phyloP scores from a whole-genome alignment of 2,113 vertebrate species.

The Romanogobio albipinnatus region DNA sequence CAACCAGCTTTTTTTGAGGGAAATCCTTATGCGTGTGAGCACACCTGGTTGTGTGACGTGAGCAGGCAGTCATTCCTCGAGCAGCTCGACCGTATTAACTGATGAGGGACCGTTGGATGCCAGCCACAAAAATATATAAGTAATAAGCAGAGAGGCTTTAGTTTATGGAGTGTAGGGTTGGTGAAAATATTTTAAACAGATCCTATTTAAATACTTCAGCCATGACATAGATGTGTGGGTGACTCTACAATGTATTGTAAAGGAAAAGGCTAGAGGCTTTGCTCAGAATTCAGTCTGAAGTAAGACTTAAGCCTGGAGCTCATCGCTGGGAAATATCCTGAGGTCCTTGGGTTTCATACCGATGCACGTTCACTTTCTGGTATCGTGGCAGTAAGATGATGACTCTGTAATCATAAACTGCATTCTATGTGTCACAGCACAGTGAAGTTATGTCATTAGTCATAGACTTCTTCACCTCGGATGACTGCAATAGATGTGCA shows the following conservation, averaged over 20 bases:
- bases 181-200: slow-evolving; percentile 27
- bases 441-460: background rate
- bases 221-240: slow-evolving; percentile 9
- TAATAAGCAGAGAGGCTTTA: background rate
- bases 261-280: background rate
- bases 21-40: slow-evolving; percentile 61
- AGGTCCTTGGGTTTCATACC: background rate
- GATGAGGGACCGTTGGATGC: slow-evolving; percentile 28
- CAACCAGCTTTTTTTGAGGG: slow-evolving; percentile 56
- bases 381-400: background rate
- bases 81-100: background rate
- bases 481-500: background rate
- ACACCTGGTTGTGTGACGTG: slow-evolving; percentile 52
- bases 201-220: slow-evolving; percentile 8
- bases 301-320: too few species aligned
- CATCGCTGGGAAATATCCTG: too few species aligned
- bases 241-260: background rate
- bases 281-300: background rate
- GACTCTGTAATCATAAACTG: background rate
- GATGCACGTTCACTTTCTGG: background rate
- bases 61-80: slow-evolving; percentile 33
- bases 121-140: slow-evolving; percentile 15
- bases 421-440: background rate
- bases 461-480: background rate
- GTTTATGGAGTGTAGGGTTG: slow-evolving; percentile 26